These are phyloP conservation scores for Trichacis sp. DNA, from an alignment of 2,888 invertebrate genomes.

Conservation along the genomic window DNA sequence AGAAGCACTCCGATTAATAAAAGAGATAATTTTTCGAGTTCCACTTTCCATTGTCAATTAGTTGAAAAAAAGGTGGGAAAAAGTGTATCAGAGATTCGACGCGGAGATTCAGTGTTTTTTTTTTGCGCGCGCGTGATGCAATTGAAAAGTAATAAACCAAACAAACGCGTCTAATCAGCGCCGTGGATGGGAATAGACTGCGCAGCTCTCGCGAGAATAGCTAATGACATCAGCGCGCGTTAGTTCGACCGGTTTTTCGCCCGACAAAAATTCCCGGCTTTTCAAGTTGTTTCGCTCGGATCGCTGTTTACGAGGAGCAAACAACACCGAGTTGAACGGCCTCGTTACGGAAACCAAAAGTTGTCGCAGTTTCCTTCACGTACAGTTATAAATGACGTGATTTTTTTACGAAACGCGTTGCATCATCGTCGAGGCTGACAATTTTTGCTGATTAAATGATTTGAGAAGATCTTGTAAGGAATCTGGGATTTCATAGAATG, in stretches of 20 bases:
- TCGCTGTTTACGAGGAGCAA: background rate
- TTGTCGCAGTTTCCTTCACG: background rate
- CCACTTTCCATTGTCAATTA: background rate
- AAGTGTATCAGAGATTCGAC: too few species aligned
- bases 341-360: background rate
- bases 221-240: constrained; percentile 53
- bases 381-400: too few species aligned
- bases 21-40: too few species aligned
- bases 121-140: background rate
- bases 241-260: constrained; percentile 28
- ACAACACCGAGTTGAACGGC: background rate
- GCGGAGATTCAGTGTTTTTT: too few species aligned
- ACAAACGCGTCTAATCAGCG: constrained; percentile 11
- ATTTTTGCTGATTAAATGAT: too few species aligned
- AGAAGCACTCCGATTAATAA: too few species aligned
- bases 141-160: constrained; percentile 11
- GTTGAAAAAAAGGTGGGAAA: background rate
- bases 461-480: too few species aligned
- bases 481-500: too few species aligned
- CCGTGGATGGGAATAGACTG: constrained; percentile 11
- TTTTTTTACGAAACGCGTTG: background rate
- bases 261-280: background rate
- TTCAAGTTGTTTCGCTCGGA: background rate
- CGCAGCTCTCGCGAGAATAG: constrained; percentile 46
- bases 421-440: background rate